Evolutionary conservation across 2,113 vertebrate species (phyloP).

Genomic region (Gallinago paraguaiae): DNA sequence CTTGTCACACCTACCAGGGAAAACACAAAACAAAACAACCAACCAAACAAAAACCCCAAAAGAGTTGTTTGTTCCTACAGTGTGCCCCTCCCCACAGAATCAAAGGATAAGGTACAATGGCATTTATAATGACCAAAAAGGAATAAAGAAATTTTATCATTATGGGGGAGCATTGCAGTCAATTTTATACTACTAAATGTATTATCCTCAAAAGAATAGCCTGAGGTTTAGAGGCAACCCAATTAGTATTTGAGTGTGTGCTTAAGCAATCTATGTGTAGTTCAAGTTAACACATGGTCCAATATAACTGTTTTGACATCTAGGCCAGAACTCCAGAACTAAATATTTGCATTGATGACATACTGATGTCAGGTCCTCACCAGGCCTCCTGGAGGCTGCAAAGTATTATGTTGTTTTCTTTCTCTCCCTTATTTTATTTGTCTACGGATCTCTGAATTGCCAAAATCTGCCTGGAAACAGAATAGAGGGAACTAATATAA

Average conservation of each 20-base stretch:
- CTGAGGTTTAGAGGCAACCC: not conserved
- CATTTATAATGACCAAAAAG: not conserved
- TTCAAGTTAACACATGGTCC: not conserved
- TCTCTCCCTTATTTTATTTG: not conserved
- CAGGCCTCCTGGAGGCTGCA: not conserved
- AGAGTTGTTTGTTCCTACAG: not conserved
- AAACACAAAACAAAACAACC: too few relatives aligned
- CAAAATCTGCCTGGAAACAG: conserved; percentile 9
- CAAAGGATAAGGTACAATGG: not conserved
- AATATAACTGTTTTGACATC: not conserved
- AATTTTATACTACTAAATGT: not conserved
- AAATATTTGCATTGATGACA: not conserved
- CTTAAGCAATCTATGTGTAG: not conserved
- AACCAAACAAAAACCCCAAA: too few relatives aligned
- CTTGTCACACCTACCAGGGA: not conserved
- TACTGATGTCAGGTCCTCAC: not conserved
- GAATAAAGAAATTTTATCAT: not conserved
- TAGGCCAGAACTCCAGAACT: not conserved
- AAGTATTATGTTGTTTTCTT: not conserved
- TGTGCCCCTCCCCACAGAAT: not conserved
- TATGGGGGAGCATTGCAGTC: not conserved
- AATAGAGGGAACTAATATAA: not conserved
- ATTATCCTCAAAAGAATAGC: not conserved
- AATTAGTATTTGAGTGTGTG: not conserved
- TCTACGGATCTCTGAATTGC: not conserved